Conservation (phyloP, 2,797 vertebrate species). For the Sebastolobus alascanus region DNA sequence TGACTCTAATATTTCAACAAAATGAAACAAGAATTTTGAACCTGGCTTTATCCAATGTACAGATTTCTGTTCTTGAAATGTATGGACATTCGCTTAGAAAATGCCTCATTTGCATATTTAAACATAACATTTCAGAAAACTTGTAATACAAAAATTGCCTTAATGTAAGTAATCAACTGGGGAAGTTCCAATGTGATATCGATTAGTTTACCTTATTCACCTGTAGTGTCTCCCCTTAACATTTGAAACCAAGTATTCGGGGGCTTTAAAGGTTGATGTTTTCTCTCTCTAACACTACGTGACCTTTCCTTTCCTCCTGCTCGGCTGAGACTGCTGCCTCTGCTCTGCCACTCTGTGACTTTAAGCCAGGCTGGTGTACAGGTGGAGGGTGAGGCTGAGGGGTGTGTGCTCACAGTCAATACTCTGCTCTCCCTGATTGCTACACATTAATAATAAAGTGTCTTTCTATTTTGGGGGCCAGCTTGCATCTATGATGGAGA, state of each 20-base stretch:
- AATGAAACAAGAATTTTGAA: too few relatives aligned
- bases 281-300: neutral
- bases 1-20: too few relatives aligned
- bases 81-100: too few relatives aligned
- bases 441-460: conserved; percentile 69
- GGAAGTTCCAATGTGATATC: too few relatives aligned
- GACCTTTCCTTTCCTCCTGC: conserved; percentile 17
- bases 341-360: neutral
- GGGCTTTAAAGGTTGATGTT: neutral
- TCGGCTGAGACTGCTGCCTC: neutral
- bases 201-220: neutral
- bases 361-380: neutral
- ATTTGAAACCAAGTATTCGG: neutral
- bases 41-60: too few relatives aligned
- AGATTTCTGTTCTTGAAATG: too few relatives aligned
- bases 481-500: conserved; percentile 40
- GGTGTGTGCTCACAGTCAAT: conserved; percentile 36
- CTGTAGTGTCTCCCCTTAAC: rapidly evolving
- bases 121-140: too few relatives aligned
- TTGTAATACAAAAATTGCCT: too few relatives aligned
- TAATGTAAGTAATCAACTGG: too few relatives aligned
- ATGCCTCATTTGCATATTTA: too few relatives aligned
- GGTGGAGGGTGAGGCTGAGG: neutral
- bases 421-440: conserved; percentile 39
- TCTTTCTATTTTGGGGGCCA: conserved; percentile 53